Evolutionary conservation across 2,888 invertebrate species (phyloP).

Genomic region (Mimachlamys varia): DNA sequence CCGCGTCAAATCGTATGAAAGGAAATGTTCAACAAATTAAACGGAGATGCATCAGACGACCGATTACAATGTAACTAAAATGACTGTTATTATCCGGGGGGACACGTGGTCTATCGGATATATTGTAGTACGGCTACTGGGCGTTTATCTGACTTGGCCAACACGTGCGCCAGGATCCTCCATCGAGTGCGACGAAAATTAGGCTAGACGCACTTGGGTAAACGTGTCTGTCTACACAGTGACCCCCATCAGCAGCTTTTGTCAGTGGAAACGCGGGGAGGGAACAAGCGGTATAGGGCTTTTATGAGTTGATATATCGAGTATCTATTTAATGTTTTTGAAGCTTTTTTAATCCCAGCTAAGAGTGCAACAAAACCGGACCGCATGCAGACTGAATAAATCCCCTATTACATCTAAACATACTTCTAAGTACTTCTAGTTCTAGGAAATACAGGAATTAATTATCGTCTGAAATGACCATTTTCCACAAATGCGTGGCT

Average conservation of each 20-base stretch:
- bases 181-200: not conserved
- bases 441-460: not conserved
- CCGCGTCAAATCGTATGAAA: not conserved
- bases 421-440: too few species aligned
- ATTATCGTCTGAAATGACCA: too few species aligned
- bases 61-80: not conserved
- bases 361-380: too few species aligned
- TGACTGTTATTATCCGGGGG: not conserved
- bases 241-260: not conserved
- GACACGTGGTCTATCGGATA: not conserved
- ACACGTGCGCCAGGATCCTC: not conserved
- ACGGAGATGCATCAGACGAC: not conserved
- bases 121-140: not conserved
- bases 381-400: not conserved
- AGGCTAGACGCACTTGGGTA: not conserved
- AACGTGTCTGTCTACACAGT: not conserved
- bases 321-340: too few species aligned
- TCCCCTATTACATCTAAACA: too few species aligned
- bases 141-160: not conserved
- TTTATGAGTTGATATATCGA: too few species aligned
- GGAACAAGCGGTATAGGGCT: not conserved
- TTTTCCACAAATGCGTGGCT: too few species aligned
- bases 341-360: too few species aligned
- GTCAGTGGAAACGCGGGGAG: not conserved
- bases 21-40: constrained; percentile 21